phyloP scores from a whole-genome alignment of 1,140 invertebrate genomes.

The Aricia agestis region DNA sequence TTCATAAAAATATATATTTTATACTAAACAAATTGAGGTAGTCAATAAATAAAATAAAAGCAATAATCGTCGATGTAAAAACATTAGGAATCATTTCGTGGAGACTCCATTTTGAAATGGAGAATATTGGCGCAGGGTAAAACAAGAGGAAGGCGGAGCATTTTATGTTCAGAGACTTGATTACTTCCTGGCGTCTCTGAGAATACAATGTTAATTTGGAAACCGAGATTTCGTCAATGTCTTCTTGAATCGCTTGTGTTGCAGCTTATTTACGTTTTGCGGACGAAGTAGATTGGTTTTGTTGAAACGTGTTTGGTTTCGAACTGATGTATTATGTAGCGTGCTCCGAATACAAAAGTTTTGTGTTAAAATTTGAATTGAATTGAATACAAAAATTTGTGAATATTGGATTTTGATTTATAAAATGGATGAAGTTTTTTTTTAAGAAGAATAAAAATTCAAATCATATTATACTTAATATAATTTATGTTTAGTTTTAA shows the following conservation, averaged over 20 bases:
- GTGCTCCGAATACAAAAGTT: background rate
- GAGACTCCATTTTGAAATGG: conserved; percentile 10
- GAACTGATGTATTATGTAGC: background rate
- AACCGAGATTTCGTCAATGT: conserved; percentile 13
- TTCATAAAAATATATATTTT: too few species aligned
- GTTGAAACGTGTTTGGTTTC: background rate
- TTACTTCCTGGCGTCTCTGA: conserved; percentile 20
- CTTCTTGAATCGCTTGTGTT: conserved; percentile 1
- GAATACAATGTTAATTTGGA: conserved; percentile 7
- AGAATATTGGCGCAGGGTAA: conserved; percentile 13
- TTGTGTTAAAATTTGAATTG: too few species aligned
- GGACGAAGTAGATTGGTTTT: conserved; percentile 12
- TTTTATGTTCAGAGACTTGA: conserved; percentile 19
- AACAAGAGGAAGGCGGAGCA: conserved; percentile 15
- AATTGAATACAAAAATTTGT: background rate
- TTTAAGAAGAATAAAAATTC: too few species aligned
- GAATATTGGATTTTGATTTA: background rate
- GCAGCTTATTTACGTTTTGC: conserved; percentile 10
- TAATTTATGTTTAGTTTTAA: too few species aligned
- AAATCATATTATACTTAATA: too few species aligned
- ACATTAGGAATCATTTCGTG: background rate
- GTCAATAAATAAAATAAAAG: background rate
- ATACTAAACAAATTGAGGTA: background rate
- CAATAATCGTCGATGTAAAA: background rate
- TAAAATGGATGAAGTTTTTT: background rate